Evolutionary conservation across 2,113 vertebrate genomes (phyloP).

Genomic region (Phylloscopus whistleri): DNA sequence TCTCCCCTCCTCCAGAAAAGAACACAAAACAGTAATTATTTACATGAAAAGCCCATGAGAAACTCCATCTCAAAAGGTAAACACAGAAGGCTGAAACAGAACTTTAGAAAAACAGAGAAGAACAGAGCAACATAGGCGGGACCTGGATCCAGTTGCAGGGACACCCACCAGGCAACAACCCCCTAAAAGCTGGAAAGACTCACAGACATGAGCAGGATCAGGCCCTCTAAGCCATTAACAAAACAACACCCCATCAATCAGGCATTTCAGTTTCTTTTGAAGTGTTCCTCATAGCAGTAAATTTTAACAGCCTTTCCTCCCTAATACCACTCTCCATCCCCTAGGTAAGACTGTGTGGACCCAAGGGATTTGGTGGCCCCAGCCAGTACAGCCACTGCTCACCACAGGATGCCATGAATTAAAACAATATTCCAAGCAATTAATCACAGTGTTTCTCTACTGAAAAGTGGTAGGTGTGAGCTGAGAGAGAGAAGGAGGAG

Average conservation of each 20-base stretch:
- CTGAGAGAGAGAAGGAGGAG: not conserved
- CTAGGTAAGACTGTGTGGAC: not conserved
- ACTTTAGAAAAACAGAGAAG: no score
- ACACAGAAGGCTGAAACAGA: no score
- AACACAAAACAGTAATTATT: no score
- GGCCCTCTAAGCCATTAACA: not conserved
- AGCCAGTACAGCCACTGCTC: not conserved
- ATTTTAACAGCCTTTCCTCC: not conserved
- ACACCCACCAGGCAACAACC: not conserved
- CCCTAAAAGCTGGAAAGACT: not conserved
- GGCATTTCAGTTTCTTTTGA: not conserved
- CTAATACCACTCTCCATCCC: not conserved
- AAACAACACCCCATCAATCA: not conserved
- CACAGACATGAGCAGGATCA: not conserved
- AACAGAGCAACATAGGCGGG: not conserved
- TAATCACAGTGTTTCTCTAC: conserved; percentile 59
- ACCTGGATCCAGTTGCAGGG: not conserved
- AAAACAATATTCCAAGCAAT: conserved; percentile 58
- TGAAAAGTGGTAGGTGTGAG: not conserved
- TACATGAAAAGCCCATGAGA: no score
- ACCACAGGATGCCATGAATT: conserved; percentile 32
- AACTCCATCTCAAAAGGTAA: no score
- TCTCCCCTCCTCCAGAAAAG: no score
- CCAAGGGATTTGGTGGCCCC: not conserved
- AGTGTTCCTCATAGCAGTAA: not conserved